Evolutionary conservation across 2,888 invertebrate genomes (phyloP).

Genomic region (Invenusta paracnida): DNA sequence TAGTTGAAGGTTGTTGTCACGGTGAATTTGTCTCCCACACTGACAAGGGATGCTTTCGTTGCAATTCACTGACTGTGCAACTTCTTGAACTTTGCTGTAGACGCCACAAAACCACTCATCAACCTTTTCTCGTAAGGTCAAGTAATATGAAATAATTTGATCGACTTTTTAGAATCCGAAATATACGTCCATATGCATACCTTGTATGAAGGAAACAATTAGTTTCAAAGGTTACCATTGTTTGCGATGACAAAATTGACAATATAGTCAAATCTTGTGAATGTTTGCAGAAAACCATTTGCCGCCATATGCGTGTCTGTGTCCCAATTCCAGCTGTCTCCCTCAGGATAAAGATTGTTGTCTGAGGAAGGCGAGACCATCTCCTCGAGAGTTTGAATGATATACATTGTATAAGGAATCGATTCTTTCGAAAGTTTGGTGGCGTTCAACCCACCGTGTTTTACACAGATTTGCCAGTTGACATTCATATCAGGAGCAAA

Average conservation of each 20-base stretch:
- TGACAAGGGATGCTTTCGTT: conserved; percentile 16
- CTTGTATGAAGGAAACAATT: background rate
- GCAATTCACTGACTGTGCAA: conserved; percentile 32
- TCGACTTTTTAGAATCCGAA: background rate
- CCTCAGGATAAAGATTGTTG: conserved; percentile 27
- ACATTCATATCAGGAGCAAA: conserved; percentile 25
- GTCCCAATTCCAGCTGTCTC: conserved; percentile 33
- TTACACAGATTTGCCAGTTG: conserved; percentile 23
- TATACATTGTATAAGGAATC: conserved; percentile 4
- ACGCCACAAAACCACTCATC: background rate
- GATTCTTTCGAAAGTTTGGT: conserved; percentile 19
- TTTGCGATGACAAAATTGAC: conserved; percentile 34
- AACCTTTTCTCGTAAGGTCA: background rate
- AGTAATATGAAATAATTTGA: conserved; percentile 6
- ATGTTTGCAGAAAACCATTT: conserved; percentile 30
- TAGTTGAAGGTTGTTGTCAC: conserved; percentile 28
- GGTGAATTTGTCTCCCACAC: conserved; percentile 26
- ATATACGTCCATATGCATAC: background rate
- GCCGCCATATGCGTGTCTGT: background rate
- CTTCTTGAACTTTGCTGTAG: conserved; percentile 19
- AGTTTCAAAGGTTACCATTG: background rate
- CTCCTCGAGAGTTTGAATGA: conserved; percentile 26
- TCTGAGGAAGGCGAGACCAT: conserved; percentile 27
- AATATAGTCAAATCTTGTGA: conserved; percentile 6
- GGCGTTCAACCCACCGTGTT: conserved; percentile 6